Base-by-base conservation (phyloP, 2,888 invertebrate genomes). In the Agrotis clavis region DNA sequence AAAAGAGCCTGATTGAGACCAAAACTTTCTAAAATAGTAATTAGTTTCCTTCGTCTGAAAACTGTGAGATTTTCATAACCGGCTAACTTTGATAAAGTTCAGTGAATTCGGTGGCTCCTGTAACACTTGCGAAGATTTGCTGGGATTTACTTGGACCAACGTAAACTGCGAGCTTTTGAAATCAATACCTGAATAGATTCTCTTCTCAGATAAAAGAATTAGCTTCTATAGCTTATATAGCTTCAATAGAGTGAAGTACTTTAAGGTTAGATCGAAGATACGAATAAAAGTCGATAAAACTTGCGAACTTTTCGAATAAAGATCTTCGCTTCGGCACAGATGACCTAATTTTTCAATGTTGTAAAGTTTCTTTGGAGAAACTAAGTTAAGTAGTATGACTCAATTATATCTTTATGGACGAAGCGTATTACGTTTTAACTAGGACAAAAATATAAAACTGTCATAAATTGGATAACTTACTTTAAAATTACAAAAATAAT, bases 21-120 rank as follows among this genome's bases (percentile, higher is more conserved):
- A 64, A 81, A 92, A 92, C 87, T 90, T 90, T 86, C 74, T 74
- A 84, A 89, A 89, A 91, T 89, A 89, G 88, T 89, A 91, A 92
- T 91, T 89, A 91, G 89, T 89, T 85, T 87, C 75, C 86, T 86
- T 87, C 83, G 83, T 81, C 82, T 88, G 84, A 86, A 88, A 91
- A 89, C 86, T 88, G 82, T 73, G 81, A 87, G 82, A 89, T 90
- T 90, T 90, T 89, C 90, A 90, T 90, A 90, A 90, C 86, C 78
- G 85, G 80, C 84, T 89, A 91, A 92, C 86, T 92, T 90, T 84
- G 70, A 80, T 80, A 75, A 89, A 89, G 84, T 88, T 87, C 65
- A 83, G 82, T 82, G 82, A 81, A 81, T 87, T 87, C 76, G 64
- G 77, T 77, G 77, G 75, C 74, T 84, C 79, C 64, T 74, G 78